Evolutionary conservation across 2,888 invertebrate genomes (phyloP), one percentile per base, ranked within the genome.

Genomic region (Sceliomorpha sp.): DNA sequence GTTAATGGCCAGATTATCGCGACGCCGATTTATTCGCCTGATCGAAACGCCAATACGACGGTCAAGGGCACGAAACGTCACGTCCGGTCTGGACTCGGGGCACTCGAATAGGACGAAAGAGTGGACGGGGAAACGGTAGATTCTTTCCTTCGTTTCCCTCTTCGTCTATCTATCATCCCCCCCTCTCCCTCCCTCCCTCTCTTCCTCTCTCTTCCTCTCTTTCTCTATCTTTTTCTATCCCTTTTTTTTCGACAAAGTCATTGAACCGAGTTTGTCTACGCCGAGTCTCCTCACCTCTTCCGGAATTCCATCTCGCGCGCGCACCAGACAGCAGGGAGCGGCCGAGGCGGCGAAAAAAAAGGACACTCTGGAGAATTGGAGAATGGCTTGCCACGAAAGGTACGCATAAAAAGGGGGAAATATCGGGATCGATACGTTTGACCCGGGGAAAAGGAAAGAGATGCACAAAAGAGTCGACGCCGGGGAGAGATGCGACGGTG

Each of bases 341-440:
- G 42, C 53, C 39, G 39, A 2, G 34, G 44, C 20, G 36, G 31
- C n/a, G 17, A 39, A 47, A 64, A 50, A 64, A 50, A 48, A 42
- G 37, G 50, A 64, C 44, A 50, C 37, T 42, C 40, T 51, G 20
- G 34, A 51, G 56, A 67, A 51, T 56, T 40, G 60, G 47, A n/a
- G n/a, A 58, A 53, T 53, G 58, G 58, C 39, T 39, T 39, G 40
- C 40, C 40, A n/a, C 40, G 14, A 42, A 42, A 42, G 37, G 37
- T 48, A 53, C 58, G 58, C 69, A 58, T 44, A 63, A 69, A 69
- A 69, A 64, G 51, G 50, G 58, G 40, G 31, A 59, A 69, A 56
- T 68, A 58, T 69, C 44, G 53, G 58, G 51, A 56, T 56, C 56
- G 36, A 64, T 59, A 56, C 44, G 14, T 60, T 60, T 66, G 56